Base-by-base conservation (phyloP, 2,797 vertebrate species). In the Saxicola maurus region DNA sequence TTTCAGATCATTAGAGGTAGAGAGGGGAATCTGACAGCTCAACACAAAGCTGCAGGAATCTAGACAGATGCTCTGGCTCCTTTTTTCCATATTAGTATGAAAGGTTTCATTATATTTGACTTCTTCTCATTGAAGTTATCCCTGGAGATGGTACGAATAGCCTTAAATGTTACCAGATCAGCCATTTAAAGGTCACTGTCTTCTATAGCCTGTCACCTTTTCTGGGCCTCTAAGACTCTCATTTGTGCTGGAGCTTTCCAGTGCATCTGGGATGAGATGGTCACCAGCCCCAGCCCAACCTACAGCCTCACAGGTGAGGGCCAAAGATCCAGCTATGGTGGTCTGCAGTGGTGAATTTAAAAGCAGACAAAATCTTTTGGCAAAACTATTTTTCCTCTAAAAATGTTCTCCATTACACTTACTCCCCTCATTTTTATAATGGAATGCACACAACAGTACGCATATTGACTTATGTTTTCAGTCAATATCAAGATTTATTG, bases 401-500 rank as follows among this genome's bases (percentile, higher is more conserved):
- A 97, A 96, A 56, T 92, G 86, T 82, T 92, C 79, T 86, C 92
- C 67, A 91, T 96, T 96, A 93, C 93, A 73, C 88, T 94, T 95
- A 82, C 79, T 86, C 81, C 82, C 37, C 81, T 62, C 23, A 18
- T 95, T 97, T 96, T 97, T 96, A 85, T 96, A 97, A 97, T 96
- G 93, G 95, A 96, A 96, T 96, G 96, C 91, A 95, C 93, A 97
- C 93, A 97, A 96, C 96, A 95, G 94, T 96, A 96, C 19, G 91
- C 95, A 96, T 97, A 97, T 97, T 97, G 97, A 97, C 97, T 95
- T 96, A 97, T 81, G 89, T 95, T 97, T 97, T 96, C 89, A 95
- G 96, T 97, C 97, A 97, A 97, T 97, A 98, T 97, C 94, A 96
- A 97, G 96, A 97, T 98, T 96, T 97, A 97, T 97, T 96, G 95